Conservation (phyloP, 2,113 vertebrate genomes). For the Ciconia boyciana region DNA sequence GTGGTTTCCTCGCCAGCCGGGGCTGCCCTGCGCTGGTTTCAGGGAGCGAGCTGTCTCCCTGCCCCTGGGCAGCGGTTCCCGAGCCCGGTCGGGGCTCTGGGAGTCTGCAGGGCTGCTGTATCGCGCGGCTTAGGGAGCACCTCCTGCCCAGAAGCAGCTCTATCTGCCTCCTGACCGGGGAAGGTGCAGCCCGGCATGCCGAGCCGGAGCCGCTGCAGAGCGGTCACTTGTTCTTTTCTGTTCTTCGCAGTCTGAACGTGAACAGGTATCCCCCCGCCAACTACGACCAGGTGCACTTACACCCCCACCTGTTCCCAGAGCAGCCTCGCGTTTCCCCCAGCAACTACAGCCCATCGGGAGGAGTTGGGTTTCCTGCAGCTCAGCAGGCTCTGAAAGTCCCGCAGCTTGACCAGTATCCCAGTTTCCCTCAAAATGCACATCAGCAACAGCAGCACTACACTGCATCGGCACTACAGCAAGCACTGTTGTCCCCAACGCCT, state of each 20-base stretch:
- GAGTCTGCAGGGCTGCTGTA: background rate
- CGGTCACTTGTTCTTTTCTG: background rate
- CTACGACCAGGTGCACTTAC: constrained; percentile 94
- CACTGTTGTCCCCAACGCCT: constrained; percentile 92
- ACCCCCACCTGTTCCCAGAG: constrained; percentile 75
- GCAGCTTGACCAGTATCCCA: constrained; percentile 84
- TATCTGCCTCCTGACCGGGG: background rate
- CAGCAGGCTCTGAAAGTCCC: constrained; percentile 86
- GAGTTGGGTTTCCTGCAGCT: constrained; percentile 75
- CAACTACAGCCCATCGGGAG: constrained; percentile 80
- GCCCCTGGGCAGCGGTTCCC: background rate
- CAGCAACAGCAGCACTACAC: constrained; percentile 77
- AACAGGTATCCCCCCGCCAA: constrained; percentile 84
- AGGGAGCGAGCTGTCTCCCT: background rate
- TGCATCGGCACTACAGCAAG: constrained; percentile 93
- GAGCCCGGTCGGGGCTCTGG: background rate
- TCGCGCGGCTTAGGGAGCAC: fast-evolving
- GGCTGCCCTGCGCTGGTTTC: fast-evolving
- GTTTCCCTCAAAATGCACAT: constrained; percentile 71
- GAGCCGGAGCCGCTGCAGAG: fast-evolving
- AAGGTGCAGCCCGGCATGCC: fast-evolving
- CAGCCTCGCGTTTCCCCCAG: constrained; percentile 74
- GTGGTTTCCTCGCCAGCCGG: fast-evolving
- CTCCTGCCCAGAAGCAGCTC: background rate
- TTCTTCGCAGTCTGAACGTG: constrained; percentile 77